Percentiles rank a stretch among this genome's conserved stretches.
These are phyloP conservation scores for Pseudopleuronectes americanus DNA, from an alignment of 2,797 vertebrate species.

Conservation along the genomic window DNA sequence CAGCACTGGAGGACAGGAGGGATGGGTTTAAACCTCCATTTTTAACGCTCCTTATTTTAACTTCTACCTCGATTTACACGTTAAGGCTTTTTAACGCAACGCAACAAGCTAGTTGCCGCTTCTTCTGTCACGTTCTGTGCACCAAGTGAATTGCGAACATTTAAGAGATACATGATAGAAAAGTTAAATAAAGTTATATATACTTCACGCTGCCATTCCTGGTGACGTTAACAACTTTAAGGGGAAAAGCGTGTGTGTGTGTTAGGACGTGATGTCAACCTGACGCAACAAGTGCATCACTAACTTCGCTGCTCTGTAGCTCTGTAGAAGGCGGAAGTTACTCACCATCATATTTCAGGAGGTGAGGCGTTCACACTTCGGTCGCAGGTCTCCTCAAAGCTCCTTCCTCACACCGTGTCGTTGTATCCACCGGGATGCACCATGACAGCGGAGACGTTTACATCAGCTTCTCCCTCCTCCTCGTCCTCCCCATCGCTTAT, in stretches of 20 bases:
- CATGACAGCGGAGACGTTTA: not conserved
- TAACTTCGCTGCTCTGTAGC: not conserved
- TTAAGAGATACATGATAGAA: not conserved
- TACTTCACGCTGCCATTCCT: too few relatives aligned
- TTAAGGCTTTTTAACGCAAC: not conserved
- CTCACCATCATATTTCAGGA: constrained; percentile 48
- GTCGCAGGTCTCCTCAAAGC: not conserved
- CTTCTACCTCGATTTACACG: not conserved
- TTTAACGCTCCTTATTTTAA: accelerated
- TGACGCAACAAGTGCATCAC: constrained; percentile 66
- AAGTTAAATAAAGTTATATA: not conserved
- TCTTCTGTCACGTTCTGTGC: not conserved
- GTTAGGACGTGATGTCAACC: not conserved
- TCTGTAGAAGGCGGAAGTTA: not conserved
- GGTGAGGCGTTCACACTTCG: not conserved
- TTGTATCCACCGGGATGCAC: too few relatives aligned
- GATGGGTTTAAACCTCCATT: too few relatives aligned
- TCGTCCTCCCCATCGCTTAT: constrained; percentile 20
- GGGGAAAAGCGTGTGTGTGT: not conserved
- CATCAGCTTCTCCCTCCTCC: not conserved
- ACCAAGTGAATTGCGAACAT: not conserved
- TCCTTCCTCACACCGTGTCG: not conserved
- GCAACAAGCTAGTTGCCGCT: not conserved
- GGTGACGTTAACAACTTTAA: too few relatives aligned
- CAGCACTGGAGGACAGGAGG: too few relatives aligned